Evolutionary conservation across 2,797 vertebrate species (phyloP).

Genomic region (Selene dorsalis): DNA sequence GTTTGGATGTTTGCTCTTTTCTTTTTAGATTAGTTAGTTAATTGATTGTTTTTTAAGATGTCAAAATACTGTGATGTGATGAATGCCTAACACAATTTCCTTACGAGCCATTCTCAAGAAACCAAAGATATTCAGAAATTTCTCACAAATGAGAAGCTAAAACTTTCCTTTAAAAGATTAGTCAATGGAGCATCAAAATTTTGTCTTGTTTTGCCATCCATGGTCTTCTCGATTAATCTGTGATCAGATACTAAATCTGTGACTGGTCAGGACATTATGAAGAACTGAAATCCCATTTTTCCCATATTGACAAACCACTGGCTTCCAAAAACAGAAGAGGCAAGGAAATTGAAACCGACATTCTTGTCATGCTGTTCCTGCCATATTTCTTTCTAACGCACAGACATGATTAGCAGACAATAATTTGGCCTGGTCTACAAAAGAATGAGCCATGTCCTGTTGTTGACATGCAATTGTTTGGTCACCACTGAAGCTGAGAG

Average conservation of each 20-base stretch:
- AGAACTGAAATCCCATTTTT: conserved; percentile 25
- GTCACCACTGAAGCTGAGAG: conserved; percentile 25
- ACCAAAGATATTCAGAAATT: not conserved
- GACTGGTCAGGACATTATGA: not conserved
- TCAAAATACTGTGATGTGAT: not conserved
- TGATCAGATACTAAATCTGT: not conserved
- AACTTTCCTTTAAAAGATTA: not conserved
- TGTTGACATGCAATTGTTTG: conserved; percentile 55
- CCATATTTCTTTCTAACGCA: conserved; percentile 47
- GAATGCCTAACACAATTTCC: not conserved
- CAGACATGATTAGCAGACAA: conserved; percentile 35
- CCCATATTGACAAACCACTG: conserved; percentile 10
- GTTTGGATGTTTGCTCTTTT: not conserved
- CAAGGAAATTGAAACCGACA: conserved; percentile 37
- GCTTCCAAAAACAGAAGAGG: conserved; percentile 36
- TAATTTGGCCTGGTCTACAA: conserved; percentile 41
- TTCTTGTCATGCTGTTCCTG: conserved; percentile 49
- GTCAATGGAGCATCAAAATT: not conserved
- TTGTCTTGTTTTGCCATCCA: not conserved
- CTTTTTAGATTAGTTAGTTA: no score
- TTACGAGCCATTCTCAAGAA: not conserved
- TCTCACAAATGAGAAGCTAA: not conserved
- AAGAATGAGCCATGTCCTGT: conserved; percentile 61
- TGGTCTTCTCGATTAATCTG: not conserved
- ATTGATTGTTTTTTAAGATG: not conserved